Conservation (phyloP, 2,888 invertebrate species). For the Oithona nana region DNA sequence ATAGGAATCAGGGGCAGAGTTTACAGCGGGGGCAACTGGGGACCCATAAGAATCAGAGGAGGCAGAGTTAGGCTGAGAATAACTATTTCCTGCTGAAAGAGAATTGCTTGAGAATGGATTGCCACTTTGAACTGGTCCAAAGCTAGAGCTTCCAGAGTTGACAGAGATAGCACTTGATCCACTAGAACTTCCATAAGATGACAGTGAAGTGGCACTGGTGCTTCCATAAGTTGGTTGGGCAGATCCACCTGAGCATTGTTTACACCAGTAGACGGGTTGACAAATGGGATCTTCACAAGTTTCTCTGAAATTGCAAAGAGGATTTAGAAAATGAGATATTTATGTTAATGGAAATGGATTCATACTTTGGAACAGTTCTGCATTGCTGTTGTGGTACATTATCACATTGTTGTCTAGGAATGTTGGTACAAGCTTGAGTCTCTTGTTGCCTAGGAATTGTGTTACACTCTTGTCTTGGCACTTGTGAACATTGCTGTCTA, state of each 20-base stretch:
- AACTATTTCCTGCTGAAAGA: background rate
- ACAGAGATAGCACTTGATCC: background rate
- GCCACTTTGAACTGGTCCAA: background rate
- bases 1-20: constrained; percentile 1
- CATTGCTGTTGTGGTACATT: constrained; percentile 6
- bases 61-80: background rate
- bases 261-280: constrained; percentile 17
- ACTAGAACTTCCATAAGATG: background rate
- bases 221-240: background rate
- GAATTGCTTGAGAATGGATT: background rate
- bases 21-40: background rate
- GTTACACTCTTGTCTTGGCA: constrained; percentile 6
- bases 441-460: constrained; percentile 8
- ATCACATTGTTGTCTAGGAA: constrained; percentile 10
- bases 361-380: constrained; percentile 4
- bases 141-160: background rate
- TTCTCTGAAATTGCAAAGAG: constrained; percentile 2
- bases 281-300: constrained; percentile 10
- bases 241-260: constrained; percentile 1
- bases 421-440: background rate
- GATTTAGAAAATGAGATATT: background rate
- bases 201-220: too few species aligned
- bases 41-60: constrained; percentile 1
- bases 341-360: background rate
- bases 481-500: constrained; percentile 1